Evolutionary conservation across 2,113 vertebrate species (phyloP).

Genomic region (chimpanzee (Pan troglodytes)): NHGRI_mPanTro3-v2.1_pri NC_072403.2:96065501-96066000

Average conservation of each 20-base stretch:
- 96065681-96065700: neutral
- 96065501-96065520: neutral
- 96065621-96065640: neutral
- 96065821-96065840: neutral
- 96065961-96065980: neutral
- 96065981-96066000: neutral
- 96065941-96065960: neutral
- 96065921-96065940: neutral
- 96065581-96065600: neutral
- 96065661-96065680: neutral
- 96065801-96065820: neutral
- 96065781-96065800: neutral
- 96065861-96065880: neutral
- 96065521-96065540: rapidly evolving
- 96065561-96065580: neutral
- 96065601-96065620: neutral
- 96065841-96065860: neutral
- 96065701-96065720: neutral
- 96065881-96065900: neutral
- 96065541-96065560: neutral
- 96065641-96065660: neutral
- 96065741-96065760: slow-evolving; percentile 6
- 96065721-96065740: neutral
- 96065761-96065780: neutral
- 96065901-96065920: neutral